Conservation (phyloP, 2,888 invertebrate genomes). For the Atherix ibis region DNA sequence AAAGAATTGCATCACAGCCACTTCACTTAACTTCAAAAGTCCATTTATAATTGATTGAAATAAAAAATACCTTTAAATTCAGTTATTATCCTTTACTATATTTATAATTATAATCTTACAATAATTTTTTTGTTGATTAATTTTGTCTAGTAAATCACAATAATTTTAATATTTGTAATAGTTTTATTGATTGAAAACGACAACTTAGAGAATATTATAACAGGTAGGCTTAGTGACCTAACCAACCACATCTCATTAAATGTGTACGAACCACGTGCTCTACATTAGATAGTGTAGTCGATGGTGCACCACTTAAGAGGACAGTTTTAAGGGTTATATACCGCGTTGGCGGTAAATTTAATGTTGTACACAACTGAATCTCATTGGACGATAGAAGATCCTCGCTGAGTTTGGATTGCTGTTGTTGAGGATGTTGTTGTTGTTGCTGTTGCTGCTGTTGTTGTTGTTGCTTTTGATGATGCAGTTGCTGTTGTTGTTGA, state of each 20-base stretch:
- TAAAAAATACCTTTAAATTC: too few species aligned
- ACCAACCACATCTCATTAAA: slow-evolving; percentile 31
- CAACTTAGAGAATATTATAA: too few species aligned
- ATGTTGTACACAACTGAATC: slow-evolving; percentile 55
- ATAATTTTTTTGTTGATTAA: too few species aligned
- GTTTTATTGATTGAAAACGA: too few species aligned
- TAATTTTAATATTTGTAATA: too few species aligned
- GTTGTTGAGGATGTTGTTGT: slow-evolving; percentile 18
- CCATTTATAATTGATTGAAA: too few species aligned
- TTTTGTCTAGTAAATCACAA: too few species aligned
- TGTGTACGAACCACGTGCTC: slow-evolving; percentile 35
- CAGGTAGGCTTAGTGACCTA: slow-evolving; percentile 26
- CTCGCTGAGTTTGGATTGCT: slow-evolving; percentile 30
- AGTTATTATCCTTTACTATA: too few species aligned
- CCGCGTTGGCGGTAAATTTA: slow-evolving; percentile 71
- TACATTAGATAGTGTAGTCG: slow-evolving; percentile 17
- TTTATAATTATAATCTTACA: too few species aligned
- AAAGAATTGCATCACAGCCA: too few species aligned
- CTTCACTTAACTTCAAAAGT: too few species aligned
- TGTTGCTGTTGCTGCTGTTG: slow-evolving; percentile 10
- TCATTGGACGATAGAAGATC: slow-evolving; percentile 51
- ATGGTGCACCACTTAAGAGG: slow-evolving; percentile 40
- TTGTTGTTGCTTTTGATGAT: slow-evolving; percentile 7
- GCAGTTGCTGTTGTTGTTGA: slow-evolving; percentile 9
- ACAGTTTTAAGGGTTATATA: slow-evolving; percentile 81